These are phyloP conservation scores for Myanophis thanlyinensis DNA, from an alignment of 2,113 vertebrate genomes.

Conservation along the genomic window DNA sequence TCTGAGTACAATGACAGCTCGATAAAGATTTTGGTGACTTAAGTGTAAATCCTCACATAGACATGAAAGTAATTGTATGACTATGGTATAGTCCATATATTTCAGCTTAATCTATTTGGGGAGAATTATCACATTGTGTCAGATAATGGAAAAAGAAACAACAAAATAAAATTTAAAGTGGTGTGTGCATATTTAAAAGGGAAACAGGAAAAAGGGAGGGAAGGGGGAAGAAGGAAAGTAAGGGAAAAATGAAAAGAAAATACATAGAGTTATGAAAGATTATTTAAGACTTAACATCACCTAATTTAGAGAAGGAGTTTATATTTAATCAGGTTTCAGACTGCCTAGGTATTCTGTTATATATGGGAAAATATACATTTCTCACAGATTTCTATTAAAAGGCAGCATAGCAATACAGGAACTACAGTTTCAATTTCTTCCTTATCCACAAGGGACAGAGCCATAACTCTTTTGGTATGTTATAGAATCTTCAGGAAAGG, in stretches of 20 bases:
- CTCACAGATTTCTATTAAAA: no score
- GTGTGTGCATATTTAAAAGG: neutral
- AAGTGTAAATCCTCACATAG: neutral
- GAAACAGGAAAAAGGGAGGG: neutral
- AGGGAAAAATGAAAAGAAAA: neutral
- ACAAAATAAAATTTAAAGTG: neutral
- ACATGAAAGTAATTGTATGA: neutral
- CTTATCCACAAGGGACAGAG: neutral
- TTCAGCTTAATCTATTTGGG: neutral
- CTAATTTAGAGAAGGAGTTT: neutral
- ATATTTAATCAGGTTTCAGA: neutral
- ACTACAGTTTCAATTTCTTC: no score
- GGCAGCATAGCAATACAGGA: no score
- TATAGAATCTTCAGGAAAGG: neutral
- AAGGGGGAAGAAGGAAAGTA: no score
- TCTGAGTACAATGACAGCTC: neutral
- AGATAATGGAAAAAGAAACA: neutral
- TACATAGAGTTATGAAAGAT: neutral
- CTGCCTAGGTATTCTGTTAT: neutral
- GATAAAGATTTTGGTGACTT: neutral
- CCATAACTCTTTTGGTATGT: neutral
- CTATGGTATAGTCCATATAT: neutral
- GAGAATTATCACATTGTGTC: neutral
- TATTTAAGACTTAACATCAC: neutral
- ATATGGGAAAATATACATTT: neutral